Conservation (phyloP, 2,888 invertebrate species). For the Lapara coniferarum region DNA sequence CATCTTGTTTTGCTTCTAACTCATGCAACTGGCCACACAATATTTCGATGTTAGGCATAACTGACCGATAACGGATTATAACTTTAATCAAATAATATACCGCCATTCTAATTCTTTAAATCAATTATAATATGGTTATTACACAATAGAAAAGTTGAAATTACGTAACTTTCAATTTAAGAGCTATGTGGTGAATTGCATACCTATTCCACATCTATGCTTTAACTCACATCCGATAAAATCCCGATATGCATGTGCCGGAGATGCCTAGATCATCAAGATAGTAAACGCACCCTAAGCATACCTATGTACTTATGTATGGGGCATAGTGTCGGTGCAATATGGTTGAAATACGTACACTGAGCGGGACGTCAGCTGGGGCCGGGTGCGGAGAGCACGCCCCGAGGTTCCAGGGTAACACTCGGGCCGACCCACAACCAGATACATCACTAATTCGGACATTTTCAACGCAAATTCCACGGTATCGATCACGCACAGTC, state of each 20-base stretch:
- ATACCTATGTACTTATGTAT: conserved; percentile 65
- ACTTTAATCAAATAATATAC: too few relatives aligned
- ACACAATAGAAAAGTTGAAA: conserved; percentile 10
- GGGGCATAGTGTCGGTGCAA: conserved; percentile 74
- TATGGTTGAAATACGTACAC: conserved; percentile 81
- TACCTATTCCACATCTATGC: conserved; percentile 48
- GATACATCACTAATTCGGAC: conserved; percentile 76
- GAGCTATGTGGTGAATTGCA: conserved; percentile 43
- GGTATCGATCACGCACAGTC: conserved; percentile 83
- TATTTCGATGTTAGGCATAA: not conserved
- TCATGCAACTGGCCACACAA: conserved; percentile 12
- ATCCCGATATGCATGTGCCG: conserved; percentile 39
- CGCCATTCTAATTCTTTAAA: too few relatives aligned
- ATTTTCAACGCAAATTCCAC: conserved; percentile 79
- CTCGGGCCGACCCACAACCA: conserved; percentile 78
- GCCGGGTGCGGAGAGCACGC: conserved; percentile 66
- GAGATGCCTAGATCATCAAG: conserved; percentile 58
- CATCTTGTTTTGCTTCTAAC: conserved; percentile 71
- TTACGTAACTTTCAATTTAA: conserved; percentile 50
- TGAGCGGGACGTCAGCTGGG: conserved; percentile 72
- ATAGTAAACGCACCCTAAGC: conserved; percentile 52
- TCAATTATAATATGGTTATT: too few relatives aligned
- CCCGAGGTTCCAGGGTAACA: conserved; percentile 72
- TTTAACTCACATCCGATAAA: not conserved
- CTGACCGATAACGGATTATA: too few relatives aligned